phyloP scores from a whole-genome alignment of 2,888 invertebrate genomes.

The Hanleya hanleyi region DNA sequence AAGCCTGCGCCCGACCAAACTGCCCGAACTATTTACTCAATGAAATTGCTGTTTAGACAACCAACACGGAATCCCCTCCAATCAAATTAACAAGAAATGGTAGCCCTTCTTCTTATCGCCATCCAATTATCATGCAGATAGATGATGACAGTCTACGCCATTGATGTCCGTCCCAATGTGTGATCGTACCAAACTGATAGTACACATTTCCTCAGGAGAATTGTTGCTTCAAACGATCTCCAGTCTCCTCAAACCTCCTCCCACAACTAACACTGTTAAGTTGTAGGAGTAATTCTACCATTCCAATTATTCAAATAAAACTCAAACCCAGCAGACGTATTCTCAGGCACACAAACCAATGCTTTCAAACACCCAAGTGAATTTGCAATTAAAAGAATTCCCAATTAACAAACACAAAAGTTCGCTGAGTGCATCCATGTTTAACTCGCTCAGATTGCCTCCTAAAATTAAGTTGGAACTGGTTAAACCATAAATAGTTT shows the following conservation, averaged over 20 bases:
- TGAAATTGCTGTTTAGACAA: slow-evolving; percentile 9
- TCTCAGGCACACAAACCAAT: too few relatives aligned
- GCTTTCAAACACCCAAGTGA: too few relatives aligned
- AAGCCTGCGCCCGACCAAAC: neutral
- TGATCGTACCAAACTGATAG: neutral
- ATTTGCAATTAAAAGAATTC: too few relatives aligned
- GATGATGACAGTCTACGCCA: neutral
- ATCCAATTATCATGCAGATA: neutral
- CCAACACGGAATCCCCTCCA: neutral
- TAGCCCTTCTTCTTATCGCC: neutral
- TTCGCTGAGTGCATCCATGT: too few relatives aligned
- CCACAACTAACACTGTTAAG: neutral
- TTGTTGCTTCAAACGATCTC: too few relatives aligned
- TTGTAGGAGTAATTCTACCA: neutral
- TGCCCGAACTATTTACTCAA: neutral
- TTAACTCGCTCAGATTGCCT: too few relatives aligned
- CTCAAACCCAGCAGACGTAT: too few relatives aligned
- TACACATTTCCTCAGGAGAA: neutral
- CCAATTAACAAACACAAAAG: too few relatives aligned
- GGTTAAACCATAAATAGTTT: too few relatives aligned
- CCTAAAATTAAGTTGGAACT: too few relatives aligned
- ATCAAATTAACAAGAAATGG: slow-evolving; percentile 5
- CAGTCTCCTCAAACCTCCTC: neutral
- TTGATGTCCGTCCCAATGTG: neutral
- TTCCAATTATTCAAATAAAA: neutral